These are phyloP conservation scores for Forbesichthys papilliferus DNA, from an alignment of 2,113 vertebrate genomes.

Conservation along the genomic window DNA sequence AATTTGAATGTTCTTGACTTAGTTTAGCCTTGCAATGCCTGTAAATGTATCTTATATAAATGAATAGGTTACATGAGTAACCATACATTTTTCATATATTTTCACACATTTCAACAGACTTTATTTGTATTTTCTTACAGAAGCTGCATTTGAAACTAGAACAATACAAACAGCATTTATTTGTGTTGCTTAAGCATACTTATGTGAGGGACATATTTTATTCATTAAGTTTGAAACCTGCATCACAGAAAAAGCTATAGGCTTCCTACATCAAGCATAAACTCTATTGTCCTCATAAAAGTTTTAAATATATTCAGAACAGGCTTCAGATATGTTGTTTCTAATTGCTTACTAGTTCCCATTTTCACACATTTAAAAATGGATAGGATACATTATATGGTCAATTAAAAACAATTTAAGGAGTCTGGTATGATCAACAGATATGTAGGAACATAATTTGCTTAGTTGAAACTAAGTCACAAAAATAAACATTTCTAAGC, in stretches of 20 bases:
- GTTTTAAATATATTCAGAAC: constrained; percentile 57
- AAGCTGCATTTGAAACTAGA: constrained; percentile 43
- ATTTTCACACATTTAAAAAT: constrained; percentile 37
- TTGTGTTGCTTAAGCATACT: constrained; percentile 68
- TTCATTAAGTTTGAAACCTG: constrained; percentile 65
- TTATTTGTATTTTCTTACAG: constrained; percentile 20
- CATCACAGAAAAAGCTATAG: constrained; percentile 61
- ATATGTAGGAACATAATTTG: not conserved
- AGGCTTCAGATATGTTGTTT: constrained; percentile 52
- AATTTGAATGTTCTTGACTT: no score
- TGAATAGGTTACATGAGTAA: no score
- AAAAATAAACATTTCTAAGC: not conserved
- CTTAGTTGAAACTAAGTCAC: constrained; percentile 2
- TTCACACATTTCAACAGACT: constrained; percentile 24
- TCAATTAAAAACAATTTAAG: constrained; percentile 33
- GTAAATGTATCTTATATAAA: no score
- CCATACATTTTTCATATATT: no score
- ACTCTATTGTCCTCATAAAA: constrained; percentile 68
- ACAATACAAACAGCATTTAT: constrained; percentile 58
- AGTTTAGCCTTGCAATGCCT: no score
- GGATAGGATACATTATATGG: constrained; percentile 32
- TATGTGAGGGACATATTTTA: constrained; percentile 67
- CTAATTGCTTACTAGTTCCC: constrained; percentile 60
- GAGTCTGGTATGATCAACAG: not conserved
- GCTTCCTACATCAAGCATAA: constrained; percentile 48